Evolutionary conservation across 2,113 vertebrate genomes (phyloP).

Genomic region (Paedocypris sp.): DNA sequence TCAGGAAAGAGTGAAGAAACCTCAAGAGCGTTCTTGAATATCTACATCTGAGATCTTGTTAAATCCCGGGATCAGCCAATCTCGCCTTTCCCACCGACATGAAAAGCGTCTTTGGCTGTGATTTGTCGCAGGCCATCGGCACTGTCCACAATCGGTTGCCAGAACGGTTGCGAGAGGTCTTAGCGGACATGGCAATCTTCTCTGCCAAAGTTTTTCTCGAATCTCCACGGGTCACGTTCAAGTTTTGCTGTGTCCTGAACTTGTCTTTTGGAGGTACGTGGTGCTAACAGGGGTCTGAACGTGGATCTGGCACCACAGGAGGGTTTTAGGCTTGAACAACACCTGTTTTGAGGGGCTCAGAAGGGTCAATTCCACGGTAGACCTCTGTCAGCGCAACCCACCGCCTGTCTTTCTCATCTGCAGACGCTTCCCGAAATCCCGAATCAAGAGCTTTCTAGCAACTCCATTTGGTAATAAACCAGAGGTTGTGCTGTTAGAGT

Average conservation of each 20-base stretch:
- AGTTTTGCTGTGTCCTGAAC: background rate
- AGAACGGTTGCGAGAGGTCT: background rate
- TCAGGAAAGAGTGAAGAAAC: background rate
- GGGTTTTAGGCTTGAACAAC: slow-evolving; percentile 16
- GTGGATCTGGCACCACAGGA: background rate
- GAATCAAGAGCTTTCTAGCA: too few species aligned
- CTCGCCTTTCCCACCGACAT: slow-evolving; percentile 58
- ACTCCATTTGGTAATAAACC: too few species aligned
- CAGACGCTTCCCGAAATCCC: too few species aligned
- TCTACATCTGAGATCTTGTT: slow-evolving; percentile 49
- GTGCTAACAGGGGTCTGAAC: background rate
- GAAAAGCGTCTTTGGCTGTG: slow-evolving; percentile 41
- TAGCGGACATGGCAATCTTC: background rate
- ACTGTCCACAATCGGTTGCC: slow-evolving; percentile 20
- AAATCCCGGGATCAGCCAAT: slow-evolving; percentile 50
- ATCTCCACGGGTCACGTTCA: background rate
- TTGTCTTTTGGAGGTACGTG: background rate
- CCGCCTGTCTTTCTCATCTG: slow-evolving; percentile 10
- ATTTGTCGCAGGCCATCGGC: slow-evolving; percentile 37
- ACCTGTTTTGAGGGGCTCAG: slow-evolving; percentile 45
- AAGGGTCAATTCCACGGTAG: background rate
- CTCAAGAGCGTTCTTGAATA: slow-evolving; percentile 24
- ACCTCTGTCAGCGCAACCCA: background rate
- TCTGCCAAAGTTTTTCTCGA: background rate
- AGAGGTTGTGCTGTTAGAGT: too few species aligned